A percentile compares a stretch with the other conserved stretches of the same genome.
These are phyloP conservation scores for Nemurella pictetii DNA, from an alignment of 2,888 invertebrate species.

Conservation along the genomic window DNA sequence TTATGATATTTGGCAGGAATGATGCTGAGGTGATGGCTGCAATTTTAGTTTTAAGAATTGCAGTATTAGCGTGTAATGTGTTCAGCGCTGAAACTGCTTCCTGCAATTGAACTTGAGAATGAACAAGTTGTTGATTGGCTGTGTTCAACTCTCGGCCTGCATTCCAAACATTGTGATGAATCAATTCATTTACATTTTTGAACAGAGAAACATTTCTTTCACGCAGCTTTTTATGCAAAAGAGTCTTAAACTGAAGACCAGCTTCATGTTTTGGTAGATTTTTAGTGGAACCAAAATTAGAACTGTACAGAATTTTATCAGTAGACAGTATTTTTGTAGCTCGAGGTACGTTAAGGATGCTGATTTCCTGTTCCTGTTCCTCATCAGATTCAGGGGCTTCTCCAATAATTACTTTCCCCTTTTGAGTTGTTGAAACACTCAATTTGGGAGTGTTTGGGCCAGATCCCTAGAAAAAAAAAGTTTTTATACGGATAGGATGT, in stretches of 20 bases:
- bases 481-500: neutral
- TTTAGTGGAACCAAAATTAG: neutral
- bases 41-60: conserved; percentile 35
- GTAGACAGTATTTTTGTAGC: neutral
- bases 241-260: conserved; percentile 38
- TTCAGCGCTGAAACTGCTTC: conserved; percentile 40
- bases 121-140: conserved; percentile 41
- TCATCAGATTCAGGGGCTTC: conserved; percentile 44
- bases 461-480: neutral
- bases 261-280: conserved; percentile 33
- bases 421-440: conserved; percentile 29
- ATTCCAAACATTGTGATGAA: conserved; percentile 32
- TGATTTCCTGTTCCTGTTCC: conserved; percentile 41
- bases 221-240: conserved; percentile 43
- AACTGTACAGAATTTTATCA: too few species aligned
- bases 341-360: conserved; percentile 33
- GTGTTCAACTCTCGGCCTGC: conserved; percentile 38
- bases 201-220: conserved; percentile 42
- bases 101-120: conserved; percentile 41
- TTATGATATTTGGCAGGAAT: conserved; percentile 39
- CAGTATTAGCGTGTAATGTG: conserved; percentile 34
- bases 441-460: neutral
- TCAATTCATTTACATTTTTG: conserved; percentile 39
- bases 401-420: conserved; percentile 41
- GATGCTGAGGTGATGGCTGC: conserved; percentile 36